phyloP scores from a whole-genome alignment of 2,797 vertebrate genomes.

The Myoxocephalus aenaeus region DNA sequence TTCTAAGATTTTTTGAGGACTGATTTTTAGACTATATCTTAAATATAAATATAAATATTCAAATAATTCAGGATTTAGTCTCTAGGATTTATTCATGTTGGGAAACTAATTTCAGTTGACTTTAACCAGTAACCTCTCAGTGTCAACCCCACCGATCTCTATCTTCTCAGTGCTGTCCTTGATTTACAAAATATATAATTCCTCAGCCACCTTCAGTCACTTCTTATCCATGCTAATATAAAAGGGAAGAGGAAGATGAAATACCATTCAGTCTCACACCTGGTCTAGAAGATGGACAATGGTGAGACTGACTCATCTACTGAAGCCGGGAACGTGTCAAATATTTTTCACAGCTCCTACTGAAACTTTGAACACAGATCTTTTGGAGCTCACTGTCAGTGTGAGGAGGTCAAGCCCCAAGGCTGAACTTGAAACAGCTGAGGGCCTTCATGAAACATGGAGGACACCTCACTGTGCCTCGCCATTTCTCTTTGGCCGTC shows the following conservation, averaged over 20 bases:
- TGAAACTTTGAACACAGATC: conserved; percentile 59
- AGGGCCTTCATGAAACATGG: conserved; percentile 70
- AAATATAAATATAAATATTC: not conserved
- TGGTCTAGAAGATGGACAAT: conserved; percentile 47
- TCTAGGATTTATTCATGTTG: not conserved
- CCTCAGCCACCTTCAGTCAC: conserved; percentile 3
- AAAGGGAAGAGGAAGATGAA: conserved; percentile 23
- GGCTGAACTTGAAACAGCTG: conserved; percentile 60
- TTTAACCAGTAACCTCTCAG: not conserved
- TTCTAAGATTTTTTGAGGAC: not conserved
- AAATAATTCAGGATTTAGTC: not conserved
- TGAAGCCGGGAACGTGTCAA: conserved; percentile 43
- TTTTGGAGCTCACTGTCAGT: conserved; percentile 43
- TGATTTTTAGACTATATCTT: not conserved
- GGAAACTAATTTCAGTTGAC: not conserved
- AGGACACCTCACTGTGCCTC: conserved; percentile 43
- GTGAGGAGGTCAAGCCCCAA: conserved; percentile 57
- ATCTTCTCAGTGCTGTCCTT: not conserved
- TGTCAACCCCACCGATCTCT: conserved; percentile 2
- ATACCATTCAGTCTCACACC: conserved; percentile 37
- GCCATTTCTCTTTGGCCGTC: conserved; percentile 40
- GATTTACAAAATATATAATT: not conserved
- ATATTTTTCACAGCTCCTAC: conserved; percentile 26
- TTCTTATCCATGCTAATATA: not conserved
- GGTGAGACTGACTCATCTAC: conserved; percentile 26